Percentiles rank a stretch among this genome's conserved stretches.
phyloP scores from a whole-genome alignment of 2,113 vertebrate species.

The Antigone vipio region DNA sequence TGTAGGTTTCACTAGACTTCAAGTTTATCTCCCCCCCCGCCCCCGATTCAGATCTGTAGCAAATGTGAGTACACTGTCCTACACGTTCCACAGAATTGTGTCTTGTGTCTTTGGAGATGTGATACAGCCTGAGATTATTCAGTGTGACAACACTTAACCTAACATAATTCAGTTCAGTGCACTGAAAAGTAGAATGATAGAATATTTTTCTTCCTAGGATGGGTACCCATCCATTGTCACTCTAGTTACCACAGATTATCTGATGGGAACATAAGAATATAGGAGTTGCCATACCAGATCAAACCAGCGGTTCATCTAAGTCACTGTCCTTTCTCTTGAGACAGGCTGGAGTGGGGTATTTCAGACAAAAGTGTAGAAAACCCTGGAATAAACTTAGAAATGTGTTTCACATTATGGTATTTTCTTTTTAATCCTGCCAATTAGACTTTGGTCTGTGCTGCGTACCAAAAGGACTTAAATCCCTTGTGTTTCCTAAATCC shows the following conservation, averaged over 20 bases:
- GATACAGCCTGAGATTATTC: constrained; percentile 48
- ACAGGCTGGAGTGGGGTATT: not conserved
- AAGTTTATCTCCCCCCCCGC: not conserved
- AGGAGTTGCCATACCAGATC: constrained; percentile 11
- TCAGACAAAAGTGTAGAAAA: not conserved
- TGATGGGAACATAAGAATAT: constrained; percentile 13
- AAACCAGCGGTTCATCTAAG: constrained; percentile 3
- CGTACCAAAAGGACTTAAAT: not conserved
- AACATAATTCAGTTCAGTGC: constrained; percentile 55
- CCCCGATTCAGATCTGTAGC: not conserved
- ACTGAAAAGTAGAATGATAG: constrained; percentile 30
- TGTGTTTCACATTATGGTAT: not conserved
- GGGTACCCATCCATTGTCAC: constrained; percentile 33
- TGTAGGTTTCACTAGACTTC: not conserved
- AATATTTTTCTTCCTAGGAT: constrained; percentile 20
- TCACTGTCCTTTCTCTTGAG: not conserved
- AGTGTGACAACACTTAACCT: constrained; percentile 63
- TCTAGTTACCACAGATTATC: not conserved
- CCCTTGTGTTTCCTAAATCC: not conserved
- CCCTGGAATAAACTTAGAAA: not conserved
- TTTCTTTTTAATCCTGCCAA: not conserved
- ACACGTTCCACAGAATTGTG: not conserved
- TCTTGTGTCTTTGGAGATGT: constrained; percentile 21
- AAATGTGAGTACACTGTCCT: not conserved
- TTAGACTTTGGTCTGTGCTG: not conserved